These are phyloP conservation scores for Leptosomus discolor DNA, from an alignment of 2,113 vertebrate genomes.

Conservation along the genomic window DNA sequence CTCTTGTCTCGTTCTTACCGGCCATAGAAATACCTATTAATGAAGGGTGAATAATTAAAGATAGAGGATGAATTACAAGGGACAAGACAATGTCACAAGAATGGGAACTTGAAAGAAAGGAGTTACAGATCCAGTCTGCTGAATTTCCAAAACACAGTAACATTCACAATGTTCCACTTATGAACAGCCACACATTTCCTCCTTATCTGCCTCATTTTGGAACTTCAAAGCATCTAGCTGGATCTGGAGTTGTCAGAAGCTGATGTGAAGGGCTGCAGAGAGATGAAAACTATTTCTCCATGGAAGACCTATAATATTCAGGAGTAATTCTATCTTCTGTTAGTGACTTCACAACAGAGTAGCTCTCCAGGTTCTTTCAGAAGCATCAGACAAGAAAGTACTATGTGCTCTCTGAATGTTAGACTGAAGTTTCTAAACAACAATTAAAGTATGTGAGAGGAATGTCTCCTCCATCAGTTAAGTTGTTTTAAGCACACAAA, in stretches of 20 bases:
- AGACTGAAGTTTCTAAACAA: not conserved
- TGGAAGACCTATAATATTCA: not conserved
- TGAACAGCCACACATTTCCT: rapidly evolving
- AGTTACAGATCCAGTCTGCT: not conserved
- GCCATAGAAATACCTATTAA: not conserved
- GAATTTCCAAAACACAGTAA: not conserved
- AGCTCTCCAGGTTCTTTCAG: not conserved
- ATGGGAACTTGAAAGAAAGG: not conserved
- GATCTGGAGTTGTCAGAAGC: not conserved
- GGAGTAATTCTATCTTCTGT: not conserved
- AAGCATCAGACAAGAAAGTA: not conserved
- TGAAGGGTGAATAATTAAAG: constrained; percentile 11
- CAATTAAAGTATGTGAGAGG: not conserved
- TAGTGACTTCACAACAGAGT: not conserved
- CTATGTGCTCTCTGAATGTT: not conserved
- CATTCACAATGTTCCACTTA: not conserved
- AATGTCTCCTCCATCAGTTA: not conserved
- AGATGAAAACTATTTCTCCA: not conserved
- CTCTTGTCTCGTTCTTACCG: not conserved
- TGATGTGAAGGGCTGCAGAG: not conserved
- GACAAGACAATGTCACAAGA: constrained; percentile 2
- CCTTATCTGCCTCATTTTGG: not conserved
- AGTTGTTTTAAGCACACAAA: not conserved
- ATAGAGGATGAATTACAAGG: not conserved
- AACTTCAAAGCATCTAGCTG: not conserved